Conservation (phyloP, 1,140 invertebrate genomes). For the Lepidurus apus region DNA sequence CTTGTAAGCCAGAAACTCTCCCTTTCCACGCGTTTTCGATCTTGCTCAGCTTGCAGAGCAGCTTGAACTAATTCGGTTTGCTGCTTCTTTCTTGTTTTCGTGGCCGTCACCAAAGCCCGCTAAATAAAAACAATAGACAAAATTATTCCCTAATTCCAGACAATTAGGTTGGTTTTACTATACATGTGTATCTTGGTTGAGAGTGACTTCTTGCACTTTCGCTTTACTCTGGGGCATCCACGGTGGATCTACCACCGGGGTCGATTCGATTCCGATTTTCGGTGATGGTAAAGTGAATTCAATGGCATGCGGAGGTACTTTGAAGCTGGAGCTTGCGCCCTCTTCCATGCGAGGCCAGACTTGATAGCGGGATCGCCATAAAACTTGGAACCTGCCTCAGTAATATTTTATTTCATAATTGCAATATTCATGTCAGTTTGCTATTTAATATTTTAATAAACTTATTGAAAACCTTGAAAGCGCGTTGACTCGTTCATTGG, state of each 20-base stretch:
- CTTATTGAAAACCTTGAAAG: slow-evolving; percentile 60
- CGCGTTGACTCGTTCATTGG: slow-evolving; percentile 67
- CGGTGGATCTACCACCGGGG: slow-evolving; percentile 93
- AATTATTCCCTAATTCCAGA: background rate
- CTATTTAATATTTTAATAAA: slow-evolving; percentile 29
- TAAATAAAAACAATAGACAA: slow-evolving; percentile 47
- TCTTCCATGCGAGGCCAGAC: slow-evolving; percentile 99
- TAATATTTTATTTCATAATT: slow-evolving; percentile 24
- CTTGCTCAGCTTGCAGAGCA: slow-evolving; percentile 90
- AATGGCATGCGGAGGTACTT: slow-evolving; percentile 95
- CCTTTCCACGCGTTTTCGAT: slow-evolving; percentile 85
- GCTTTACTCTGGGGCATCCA: slow-evolving; percentile 98
- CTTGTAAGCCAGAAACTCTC: slow-evolving; percentile 95
- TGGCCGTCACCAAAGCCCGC: slow-evolving; percentile 94
- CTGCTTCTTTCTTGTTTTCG: slow-evolving; percentile 96
- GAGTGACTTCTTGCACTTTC: slow-evolving; percentile 96
- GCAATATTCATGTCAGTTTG: background rate
- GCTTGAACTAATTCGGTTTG: slow-evolving; percentile 95
- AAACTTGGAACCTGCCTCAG: slow-evolving; percentile 69
- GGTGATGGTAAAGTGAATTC: slow-evolving; percentile 98
- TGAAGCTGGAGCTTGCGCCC: slow-evolving; percentile 86
- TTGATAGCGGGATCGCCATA: slow-evolving; percentile 97
- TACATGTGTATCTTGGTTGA: slow-evolving; percentile 83
- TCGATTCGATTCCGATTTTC: slow-evolving; percentile 82
- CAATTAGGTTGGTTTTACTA: background rate